These are phyloP conservation scores for Chloroceryle aenea DNA, from an alignment of 2,113 vertebrate species.

Conservation along the genomic window DNA sequence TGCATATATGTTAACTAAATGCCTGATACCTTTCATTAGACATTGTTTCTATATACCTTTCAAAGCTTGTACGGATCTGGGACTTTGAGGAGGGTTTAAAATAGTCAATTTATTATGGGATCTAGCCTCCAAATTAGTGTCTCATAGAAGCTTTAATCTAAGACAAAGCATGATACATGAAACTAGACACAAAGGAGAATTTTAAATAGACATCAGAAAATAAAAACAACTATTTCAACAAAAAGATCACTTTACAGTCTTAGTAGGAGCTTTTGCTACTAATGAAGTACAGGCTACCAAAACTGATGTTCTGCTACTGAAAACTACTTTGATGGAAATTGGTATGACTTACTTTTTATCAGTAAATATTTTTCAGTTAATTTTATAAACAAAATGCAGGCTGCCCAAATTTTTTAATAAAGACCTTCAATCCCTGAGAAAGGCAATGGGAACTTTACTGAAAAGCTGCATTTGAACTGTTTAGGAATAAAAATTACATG, in stretches of 20 bases:
- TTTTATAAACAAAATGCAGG: neutral
- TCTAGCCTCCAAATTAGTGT: neutral
- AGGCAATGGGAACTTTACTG: neutral
- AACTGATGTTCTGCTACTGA: neutral
- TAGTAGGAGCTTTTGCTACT: neutral
- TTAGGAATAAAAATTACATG: constrained; percentile 3
- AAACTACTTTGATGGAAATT: neutral
- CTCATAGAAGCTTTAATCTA: neutral
- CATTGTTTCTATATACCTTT: neutral
- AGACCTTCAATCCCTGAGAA: neutral
- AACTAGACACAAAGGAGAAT: neutral
- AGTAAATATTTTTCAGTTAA: neutral
- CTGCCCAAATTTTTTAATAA: neutral
- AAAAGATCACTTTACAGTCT: neutral
- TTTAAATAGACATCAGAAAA: neutral
- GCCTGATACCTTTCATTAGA: neutral
- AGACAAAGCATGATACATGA: neutral
- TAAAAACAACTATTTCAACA: neutral
- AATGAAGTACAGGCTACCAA: neutral
- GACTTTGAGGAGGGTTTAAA: neutral
- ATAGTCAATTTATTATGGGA: neutral
- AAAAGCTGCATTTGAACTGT: neutral
- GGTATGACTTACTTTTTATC: neutral
- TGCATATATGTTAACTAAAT: neutral
- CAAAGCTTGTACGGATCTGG: neutral